Base-by-base conservation (phyloP, 1,140 invertebrate genomes). In the Papilio helenus region DNA sequence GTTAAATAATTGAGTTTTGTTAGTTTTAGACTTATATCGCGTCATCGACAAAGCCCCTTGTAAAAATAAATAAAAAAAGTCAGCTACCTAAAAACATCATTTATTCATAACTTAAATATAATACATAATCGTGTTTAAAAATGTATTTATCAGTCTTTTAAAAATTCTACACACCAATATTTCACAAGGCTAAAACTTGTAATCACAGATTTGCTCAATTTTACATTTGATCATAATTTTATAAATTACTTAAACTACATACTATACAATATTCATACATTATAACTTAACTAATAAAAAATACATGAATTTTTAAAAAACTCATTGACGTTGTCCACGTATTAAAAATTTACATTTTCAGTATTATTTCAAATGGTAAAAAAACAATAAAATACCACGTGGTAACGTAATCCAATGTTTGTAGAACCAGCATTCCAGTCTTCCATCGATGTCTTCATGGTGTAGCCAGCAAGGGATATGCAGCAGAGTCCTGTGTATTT, bases 141-240 rank as follows among this genome's bases (percentile, higher is more conserved):
- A 29, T 68, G 26, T 29, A 68, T 68, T 68, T 68, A 68, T 68
- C 61, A 68, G 61, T 68, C 61, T 68, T 65, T 65, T 16, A 68
- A 68, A 68, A 29, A 16, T 61, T 7, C 3, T 68, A 29, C 14
- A 34, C 61, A 68, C 14, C 61, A 68, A 16, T 34, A 34, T 23
- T 29, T 29, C 20, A 61, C 58, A 68, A 68, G 26, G 26, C 16
- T 8, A 68, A 9, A 68, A 68, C 14, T 68, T 55, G n/a, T 55
- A 68, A 68, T 29, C 61, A 68, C 61, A 68, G 26, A 68, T 68
- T 68, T 39, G 7, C 34, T 39, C 34, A 68, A 5, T 16, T 68
- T 68, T 14, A 68, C 12, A 29, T 29, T 16, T 26, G 18, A 12
- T 18, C 9, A 29, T 26, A 26, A 61, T 12, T 3, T 29, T 18